Base-by-base conservation (phyloP, 2,113 vertebrate species). In the Corvus moneduloides region DNA sequence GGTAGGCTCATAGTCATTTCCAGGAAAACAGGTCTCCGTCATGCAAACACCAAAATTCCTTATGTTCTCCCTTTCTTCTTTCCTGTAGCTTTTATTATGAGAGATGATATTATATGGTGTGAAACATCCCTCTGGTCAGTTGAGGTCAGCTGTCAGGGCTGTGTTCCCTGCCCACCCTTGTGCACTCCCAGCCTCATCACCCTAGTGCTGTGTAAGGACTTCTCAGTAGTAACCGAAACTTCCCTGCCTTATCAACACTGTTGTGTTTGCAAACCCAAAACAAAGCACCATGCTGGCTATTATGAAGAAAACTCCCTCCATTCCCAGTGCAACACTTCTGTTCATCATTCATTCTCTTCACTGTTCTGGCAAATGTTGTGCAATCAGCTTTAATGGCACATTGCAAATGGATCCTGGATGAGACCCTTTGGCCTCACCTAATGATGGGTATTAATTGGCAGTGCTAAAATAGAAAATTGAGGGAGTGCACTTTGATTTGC, bases 121-220 rank as follows among this genome's bases (percentile, higher is more conserved):
- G 30, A 19, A 7, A 48, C 33, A 28, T 39, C 35, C 10, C 18
- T 81, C 16, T 35, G 35, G 30, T 46, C 52, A 30, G 11, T 0
- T 28, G 48, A 6, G 20, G 11, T 59, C 69, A 61, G 33, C 6
- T 87, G 33, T 64, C 56, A 32, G 2, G 1, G 19, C 27, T 59
- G 39, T 41, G 32, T 67, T 20, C 27, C 18, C 33, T 76, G 44
- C 28, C 26, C 61, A 1, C 1, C 13, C 6, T 44, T 67, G 48
- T 41, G 49, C 9, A n/a, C 2, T 16, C 16, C 3, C 24, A 37
- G 8, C 12, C 44, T 44, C 1, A 16, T 59, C 0, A 0, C 49
- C 15, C 30, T 9, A 10, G 2, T 7, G 0, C 35, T 37, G 8
- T 33, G 27, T 2, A 28, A 85, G 16, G 7, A 3, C 33, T 56